Evolutionary conservation across 2,888 invertebrate genomes (phyloP), one percentile per base, ranked within the genome.

Genomic region (Dastarcus helophoroides): DNA sequence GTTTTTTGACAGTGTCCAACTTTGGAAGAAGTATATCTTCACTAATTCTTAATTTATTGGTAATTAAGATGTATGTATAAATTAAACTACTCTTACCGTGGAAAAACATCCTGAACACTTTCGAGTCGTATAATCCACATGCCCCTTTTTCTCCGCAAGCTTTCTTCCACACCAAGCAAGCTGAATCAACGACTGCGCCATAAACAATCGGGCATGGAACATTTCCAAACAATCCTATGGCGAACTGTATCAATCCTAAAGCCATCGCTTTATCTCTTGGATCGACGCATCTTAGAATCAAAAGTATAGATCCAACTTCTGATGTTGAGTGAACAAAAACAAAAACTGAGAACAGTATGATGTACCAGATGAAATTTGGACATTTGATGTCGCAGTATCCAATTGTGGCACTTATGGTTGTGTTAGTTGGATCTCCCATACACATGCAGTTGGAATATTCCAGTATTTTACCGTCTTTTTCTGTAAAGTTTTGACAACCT

Each of bases 191-290:
- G 3, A 90, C 85, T 23, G 85, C 83, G 37, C 90, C 91, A 62
- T 91, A 91, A 46, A 91, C 76, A 46, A 90, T 86, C n/a, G 90
- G 89, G 61, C 91, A 91, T 46, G 90, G 91, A 53, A 91, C 89
- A 63, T 90, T 91, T 45, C 88, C 90, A 63, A 91, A 89, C 43
- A 90, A 70, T 34, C 90, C 90, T 42, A 90, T 89, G 33, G 90
- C 89, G 62, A 89, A 89, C 60, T 89, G 88, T 55, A 90, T 89
- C 53, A 91, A 76, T 14, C 90, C 90, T 63, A 91, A 73, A 37
- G 90, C 91, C 89, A 91, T 89, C 31, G 90, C 88, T 61, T 91
- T 91, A 57, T 91, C 90, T 67, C 79, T 72, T 19, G 88, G 86
- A 60, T 89, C 85, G 8, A 90, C 90, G 57, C 90, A 90, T 30